These are phyloP conservation scores for Amblyjoppa fuscipennis DNA, from an alignment of 2,888 invertebrate species.

Conservation along the genomic window DNA sequence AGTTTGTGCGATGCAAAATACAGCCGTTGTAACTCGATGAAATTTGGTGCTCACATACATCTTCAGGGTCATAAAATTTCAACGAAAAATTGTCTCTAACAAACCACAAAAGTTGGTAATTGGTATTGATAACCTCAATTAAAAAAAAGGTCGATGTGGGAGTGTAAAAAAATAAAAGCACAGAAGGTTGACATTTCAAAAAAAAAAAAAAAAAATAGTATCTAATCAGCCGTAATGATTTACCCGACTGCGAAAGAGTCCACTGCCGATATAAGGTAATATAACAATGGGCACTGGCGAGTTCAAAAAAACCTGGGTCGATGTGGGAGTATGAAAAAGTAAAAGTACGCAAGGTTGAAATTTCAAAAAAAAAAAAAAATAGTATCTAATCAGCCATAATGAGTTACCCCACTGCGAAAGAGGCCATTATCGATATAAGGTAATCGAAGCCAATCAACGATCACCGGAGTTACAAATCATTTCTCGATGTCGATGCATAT, in stretches of 20 bases:
- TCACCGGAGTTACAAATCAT: constrained; percentile 29
- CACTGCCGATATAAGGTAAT: too few species aligned
- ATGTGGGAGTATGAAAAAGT: constrained; percentile 7
- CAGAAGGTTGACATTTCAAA: background rate
- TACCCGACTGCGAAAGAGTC: too few species aligned
- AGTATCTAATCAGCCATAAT: background rate
- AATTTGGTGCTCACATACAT: too few species aligned
- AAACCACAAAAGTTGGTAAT: too few species aligned
- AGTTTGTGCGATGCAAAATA: too few species aligned
- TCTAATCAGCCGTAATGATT: background rate
- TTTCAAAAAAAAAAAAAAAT: background rate
- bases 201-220: background rate
- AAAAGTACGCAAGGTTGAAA: background rate
- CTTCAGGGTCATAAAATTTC: too few species aligned
- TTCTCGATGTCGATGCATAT: constrained; percentile 4
- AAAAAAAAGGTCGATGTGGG: background rate
- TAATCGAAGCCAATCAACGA: constrained; percentile 3
- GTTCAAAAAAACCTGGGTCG: too few species aligned
- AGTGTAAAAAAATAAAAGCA: background rate
- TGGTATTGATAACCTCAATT: too few species aligned
- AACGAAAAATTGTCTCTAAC: too few species aligned
- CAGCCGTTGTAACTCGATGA: too few species aligned
- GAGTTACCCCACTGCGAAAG: background rate
- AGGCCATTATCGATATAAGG: background rate
- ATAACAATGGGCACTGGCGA: too few species aligned